Conservation (phyloP, 2,113 vertebrate species). For the Beaufortia kweichowensis region DNA sequence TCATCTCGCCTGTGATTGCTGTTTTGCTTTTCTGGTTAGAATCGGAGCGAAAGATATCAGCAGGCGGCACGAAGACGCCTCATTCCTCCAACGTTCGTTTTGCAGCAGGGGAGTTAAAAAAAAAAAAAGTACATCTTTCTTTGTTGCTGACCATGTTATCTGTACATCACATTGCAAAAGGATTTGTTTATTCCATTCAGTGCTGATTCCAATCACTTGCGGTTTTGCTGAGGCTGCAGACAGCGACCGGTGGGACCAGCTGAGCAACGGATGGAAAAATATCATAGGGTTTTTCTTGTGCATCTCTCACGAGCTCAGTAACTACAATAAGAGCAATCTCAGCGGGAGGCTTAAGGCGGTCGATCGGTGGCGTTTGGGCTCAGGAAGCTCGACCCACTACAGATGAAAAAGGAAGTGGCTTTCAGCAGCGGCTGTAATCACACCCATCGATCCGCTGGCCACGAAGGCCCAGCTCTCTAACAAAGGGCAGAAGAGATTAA, state of each 20-base stretch:
- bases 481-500: slow-evolving; percentile 57
- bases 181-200: slow-evolving; percentile 52
- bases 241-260: slow-evolving; percentile 15
- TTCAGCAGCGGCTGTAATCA: slow-evolving; percentile 59
- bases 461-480: slow-evolving; percentile 45
- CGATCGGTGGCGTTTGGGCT: slow-evolving; percentile 49
- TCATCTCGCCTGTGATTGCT: slow-evolving; percentile 63
- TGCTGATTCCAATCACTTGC: slow-evolving; percentile 42
- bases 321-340: slow-evolving; percentile 55
- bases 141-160: slow-evolving; percentile 56
- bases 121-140: slow-evolving; percentile 52
- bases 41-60: slow-evolving; percentile 66
- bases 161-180: slow-evolving; percentile 42
- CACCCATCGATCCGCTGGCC: slow-evolving; percentile 54
- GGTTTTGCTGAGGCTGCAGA: slow-evolving; percentile 49
- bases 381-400: slow-evolving; percentile 34
- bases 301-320: slow-evolving; percentile 45
- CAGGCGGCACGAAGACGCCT: slow-evolving; percentile 53
- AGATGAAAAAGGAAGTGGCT: slow-evolving; percentile 61
- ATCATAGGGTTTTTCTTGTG: slow-evolving; percentile 25
- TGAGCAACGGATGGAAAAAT: slow-evolving; percentile 20
- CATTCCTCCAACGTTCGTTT: slow-evolving; percentile 50
- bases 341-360: slow-evolving; percentile 54
- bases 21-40: slow-evolving; percentile 68
- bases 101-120: slow-evolving; percentile 39